phyloP scores from a whole-genome alignment of 2,113 vertebrate genomes.

The Pelmatolapia mariae region DNA sequence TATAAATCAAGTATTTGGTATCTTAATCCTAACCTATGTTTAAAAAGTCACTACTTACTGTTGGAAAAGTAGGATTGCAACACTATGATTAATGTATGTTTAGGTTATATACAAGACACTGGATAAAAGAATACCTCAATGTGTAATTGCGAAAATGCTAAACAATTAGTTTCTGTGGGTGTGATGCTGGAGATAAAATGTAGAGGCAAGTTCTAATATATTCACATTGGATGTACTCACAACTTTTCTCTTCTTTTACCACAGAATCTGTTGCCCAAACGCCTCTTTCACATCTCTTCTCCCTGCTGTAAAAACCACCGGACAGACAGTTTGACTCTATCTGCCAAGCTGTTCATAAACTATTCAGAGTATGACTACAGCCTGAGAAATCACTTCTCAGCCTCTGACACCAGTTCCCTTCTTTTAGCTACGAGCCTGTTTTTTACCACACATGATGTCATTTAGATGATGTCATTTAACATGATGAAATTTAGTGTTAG shows the following conservation, averaged over 20 bases:
- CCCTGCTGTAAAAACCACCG: neutral
- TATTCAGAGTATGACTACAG: conserved; percentile 7
- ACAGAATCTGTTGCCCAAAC: neutral
- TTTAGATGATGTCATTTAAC: neutral
- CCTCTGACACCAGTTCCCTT: neutral
- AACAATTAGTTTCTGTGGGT: neutral
- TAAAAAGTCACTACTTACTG: neutral
- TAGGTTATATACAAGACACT: neutral
- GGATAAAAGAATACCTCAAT: neutral
- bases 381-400: conserved; percentile 5
- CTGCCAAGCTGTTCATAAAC: conserved; percentile 17
- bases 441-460: conserved; percentile 17
- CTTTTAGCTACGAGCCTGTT: neutral
- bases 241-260: neutral
- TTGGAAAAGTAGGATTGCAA: neutral
- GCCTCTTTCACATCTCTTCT: neutral
- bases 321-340: conserved; percentile 2
- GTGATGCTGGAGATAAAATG: neutral
- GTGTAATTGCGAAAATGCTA: neutral
- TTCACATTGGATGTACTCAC: neutral
- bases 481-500: neutral
- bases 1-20: neutral
- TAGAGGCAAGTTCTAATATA: neutral
- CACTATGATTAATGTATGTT: rapidly evolving
- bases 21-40: neutral